phyloP scores from a whole-genome alignment of 2,113 vertebrate species.

The Cephalophus harveyi region DNA sequence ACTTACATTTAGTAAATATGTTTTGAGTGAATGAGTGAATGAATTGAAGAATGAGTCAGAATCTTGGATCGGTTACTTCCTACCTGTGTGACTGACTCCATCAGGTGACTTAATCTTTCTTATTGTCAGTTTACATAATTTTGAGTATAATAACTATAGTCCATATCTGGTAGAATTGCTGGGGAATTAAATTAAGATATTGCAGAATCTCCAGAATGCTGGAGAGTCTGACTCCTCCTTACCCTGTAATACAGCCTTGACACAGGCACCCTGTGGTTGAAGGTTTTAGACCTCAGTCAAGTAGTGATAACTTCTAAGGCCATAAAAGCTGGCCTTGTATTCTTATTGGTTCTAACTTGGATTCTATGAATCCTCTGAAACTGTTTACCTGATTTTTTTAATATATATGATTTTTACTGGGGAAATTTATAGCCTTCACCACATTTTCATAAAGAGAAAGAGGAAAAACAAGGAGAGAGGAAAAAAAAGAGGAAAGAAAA shows the following conservation, averaged over 20 bases:
- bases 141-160: neutral
- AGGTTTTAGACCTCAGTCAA: neutral
- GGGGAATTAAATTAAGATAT: neutral
- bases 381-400: neutral
- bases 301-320: neutral
- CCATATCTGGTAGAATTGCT: neutral
- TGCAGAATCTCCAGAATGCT: neutral
- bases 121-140: neutral
- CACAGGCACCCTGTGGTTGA: too few relatives aligned
- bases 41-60: neutral
- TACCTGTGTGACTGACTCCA: neutral
- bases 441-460: neutral
- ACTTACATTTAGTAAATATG: neutral
- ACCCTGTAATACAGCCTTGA: neutral
- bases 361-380: neutral
- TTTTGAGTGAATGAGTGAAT: neutral
- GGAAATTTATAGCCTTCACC: neutral
- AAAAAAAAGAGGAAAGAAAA: neutral
- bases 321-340: neutral
- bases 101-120: neutral
- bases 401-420: neutral
- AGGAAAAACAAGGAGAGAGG: neutral
- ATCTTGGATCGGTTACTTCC: neutral
- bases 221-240: too few relatives aligned
- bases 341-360: neutral